Conservation (phyloP, 2,888 invertebrate species). For the Mylabris sibirica region DNA sequence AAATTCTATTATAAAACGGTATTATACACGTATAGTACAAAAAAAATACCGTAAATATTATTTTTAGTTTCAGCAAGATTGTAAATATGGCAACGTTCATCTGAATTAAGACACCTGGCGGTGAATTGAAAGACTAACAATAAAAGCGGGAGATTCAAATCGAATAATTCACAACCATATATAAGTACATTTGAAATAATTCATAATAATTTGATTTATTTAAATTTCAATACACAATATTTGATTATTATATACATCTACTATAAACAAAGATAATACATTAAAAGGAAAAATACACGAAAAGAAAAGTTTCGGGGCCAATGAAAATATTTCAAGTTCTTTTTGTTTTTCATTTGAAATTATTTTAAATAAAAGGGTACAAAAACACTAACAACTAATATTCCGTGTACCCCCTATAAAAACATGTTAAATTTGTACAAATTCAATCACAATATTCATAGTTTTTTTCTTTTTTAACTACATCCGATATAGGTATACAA, state of each 20-base stretch:
- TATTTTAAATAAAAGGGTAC: slow-evolving; percentile 19
- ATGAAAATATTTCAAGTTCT: neutral
- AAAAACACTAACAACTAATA: slow-evolving; percentile 18
- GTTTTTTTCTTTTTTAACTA: slow-evolving; percentile 15
- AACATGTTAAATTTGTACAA: slow-evolving; percentile 37
- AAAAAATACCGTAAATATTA: too few relatives aligned
- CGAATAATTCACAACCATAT: too few relatives aligned
- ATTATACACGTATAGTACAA: too few relatives aligned
- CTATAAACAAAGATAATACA: slow-evolving; percentile 43
- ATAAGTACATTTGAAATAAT: too few relatives aligned
- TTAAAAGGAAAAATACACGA: slow-evolving; percentile 34
- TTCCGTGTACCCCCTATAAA: slow-evolving; percentile 10
- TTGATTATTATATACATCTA: slow-evolving; percentile 41
- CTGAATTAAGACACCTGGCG: too few relatives aligned
- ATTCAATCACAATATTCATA: slow-evolving; percentile 35
- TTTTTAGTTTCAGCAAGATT: too few relatives aligned
- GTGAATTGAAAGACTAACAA: neutral
- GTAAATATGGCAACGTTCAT: too few relatives aligned
- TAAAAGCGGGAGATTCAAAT: neutral
- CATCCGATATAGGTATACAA: slow-evolving; percentile 9
- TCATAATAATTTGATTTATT: slow-evolving; percentile 9
- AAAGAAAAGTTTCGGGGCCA: slow-evolving; percentile 31
- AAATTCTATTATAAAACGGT: too few relatives aligned
- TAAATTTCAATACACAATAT: slow-evolving; percentile 39
- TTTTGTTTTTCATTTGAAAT: neutral